Evolutionary conservation across 2,797 vertebrate genomes (phyloP).

Genomic region (Delichon dasypus): DNA sequence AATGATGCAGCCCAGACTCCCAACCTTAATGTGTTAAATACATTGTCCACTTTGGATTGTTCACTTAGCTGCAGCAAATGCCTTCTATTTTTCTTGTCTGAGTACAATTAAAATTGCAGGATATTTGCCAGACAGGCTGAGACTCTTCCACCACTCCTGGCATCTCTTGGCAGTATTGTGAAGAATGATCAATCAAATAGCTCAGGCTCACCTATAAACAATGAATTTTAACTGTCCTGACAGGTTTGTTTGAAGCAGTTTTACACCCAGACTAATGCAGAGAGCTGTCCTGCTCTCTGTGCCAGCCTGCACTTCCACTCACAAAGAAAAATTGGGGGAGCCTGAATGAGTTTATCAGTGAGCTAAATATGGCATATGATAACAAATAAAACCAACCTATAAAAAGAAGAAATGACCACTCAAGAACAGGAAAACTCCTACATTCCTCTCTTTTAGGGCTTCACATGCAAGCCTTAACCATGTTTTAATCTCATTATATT

Average conservation of each 20-base stretch:
- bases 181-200: neutral
- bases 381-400: neutral
- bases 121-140: slow-evolving; percentile 35
- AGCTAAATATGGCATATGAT: neutral
- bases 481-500: neutral
- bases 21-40: slow-evolving; percentile 33
- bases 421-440: neutral
- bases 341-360: neutral
- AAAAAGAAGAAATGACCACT: neutral
- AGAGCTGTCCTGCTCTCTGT: neutral
- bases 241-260: neutral
- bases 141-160: neutral
- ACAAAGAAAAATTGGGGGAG: neutral
- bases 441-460: neutral
- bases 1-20: slow-evolving; percentile 33
- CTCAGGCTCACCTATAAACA: slow-evolving; percentile 6
- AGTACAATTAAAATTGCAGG: slow-evolving; percentile 41
- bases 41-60: slow-evolving; percentile 28
- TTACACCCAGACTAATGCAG: neutral
- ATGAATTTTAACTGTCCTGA: neutral
- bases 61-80: slow-evolving; percentile 31
- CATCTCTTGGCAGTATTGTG: neutral
- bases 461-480: neutral
- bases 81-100: slow-evolving; percentile 29
- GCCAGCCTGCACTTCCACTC: neutral